Percentiles rank a stretch among this genome's conserved stretches.
Evolutionary conservation across 2,888 invertebrate genomes (phyloP).

Genomic region (Tanaodytes sp.): DNA sequence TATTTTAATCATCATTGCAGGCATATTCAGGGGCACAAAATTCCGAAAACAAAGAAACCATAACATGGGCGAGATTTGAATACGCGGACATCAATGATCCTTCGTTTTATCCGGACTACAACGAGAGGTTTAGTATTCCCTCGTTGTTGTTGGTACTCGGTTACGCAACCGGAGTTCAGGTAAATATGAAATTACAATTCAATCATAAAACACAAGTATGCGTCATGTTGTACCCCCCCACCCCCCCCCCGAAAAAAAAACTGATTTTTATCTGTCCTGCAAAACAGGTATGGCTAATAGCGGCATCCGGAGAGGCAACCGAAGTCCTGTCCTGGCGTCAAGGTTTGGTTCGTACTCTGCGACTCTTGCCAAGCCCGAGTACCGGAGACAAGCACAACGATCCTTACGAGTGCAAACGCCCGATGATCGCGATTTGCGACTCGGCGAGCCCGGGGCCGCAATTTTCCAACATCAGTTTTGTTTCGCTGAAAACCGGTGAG

Average conservation of each 20-base stretch:
- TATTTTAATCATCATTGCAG: conserved; percentile 63
- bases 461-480: conserved; percentile 86
- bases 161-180: conserved; percentile 88
- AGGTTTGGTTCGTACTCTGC: conserved; percentile 86
- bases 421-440: conserved; percentile 92
- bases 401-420: conserved; percentile 85
- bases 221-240: no score
- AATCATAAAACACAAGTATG: no score
- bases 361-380: conserved; percentile 88
- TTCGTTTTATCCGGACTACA: conserved; percentile 80
- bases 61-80: conserved; percentile 90
- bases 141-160: conserved; percentile 91
- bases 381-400: conserved; percentile 77
- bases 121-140: conserved; percentile 80
- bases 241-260: no score
- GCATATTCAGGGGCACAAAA: conserved; percentile 75
- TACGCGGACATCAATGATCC: conserved; percentile 88
- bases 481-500: conserved; percentile 88
- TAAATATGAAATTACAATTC: conserved; percentile 61
- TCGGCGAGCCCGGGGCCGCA: conserved; percentile 84
- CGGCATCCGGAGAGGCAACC: conserved; percentile 92
- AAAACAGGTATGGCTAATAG: conserved; percentile 90
- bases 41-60: conserved; percentile 76
- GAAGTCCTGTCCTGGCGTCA: conserved; percentile 96
- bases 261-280: no score